A percentile compares a stretch with the other conserved stretches of the same genome.
Evolutionary conservation across 2,113 vertebrate genomes (phyloP).

Genomic region (Prionailurus viverrinus): DNA sequence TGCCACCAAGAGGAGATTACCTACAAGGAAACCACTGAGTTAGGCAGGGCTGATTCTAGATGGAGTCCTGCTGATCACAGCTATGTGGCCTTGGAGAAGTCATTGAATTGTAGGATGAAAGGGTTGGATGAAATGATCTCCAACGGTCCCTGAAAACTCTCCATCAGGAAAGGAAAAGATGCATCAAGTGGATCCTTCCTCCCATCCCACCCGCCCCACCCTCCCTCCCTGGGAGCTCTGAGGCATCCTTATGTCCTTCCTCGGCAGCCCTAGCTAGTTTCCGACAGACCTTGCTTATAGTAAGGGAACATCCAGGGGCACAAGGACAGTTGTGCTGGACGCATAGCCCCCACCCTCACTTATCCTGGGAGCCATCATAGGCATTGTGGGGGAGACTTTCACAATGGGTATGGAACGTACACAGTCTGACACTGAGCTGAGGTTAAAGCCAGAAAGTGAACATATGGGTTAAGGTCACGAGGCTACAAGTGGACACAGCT

Average conservation of each 20-base stretch:
- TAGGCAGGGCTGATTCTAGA: not conserved
- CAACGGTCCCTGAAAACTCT: not conserved
- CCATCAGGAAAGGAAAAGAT: not conserved
- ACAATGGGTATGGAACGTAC: fast-evolving
- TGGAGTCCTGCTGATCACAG: not conserved
- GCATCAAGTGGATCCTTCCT: not conserved
- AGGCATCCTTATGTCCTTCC: fast-evolving
- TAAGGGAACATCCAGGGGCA: not conserved
- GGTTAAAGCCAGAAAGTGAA: not conserved
- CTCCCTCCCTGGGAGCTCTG: not conserved
- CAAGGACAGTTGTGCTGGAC: not conserved
- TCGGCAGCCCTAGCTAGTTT: not conserved
- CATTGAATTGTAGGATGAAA: not conserved
- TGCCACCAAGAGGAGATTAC: too few relatives aligned
- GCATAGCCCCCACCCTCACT: not conserved
- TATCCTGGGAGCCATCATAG: not conserved
- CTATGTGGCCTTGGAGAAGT: not conserved
- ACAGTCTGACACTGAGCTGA: not conserved
- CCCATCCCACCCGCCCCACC: fast-evolving
- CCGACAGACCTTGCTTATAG: not conserved
- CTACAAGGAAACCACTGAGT: not conserved
- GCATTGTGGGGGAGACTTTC: too few relatives aligned
- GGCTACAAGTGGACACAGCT: not conserved
- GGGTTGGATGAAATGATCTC: not conserved
- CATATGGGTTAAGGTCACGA: not conserved